Base-by-base conservation (phyloP, 2,797 vertebrate species). In the Xenentodon cancila region DNA sequence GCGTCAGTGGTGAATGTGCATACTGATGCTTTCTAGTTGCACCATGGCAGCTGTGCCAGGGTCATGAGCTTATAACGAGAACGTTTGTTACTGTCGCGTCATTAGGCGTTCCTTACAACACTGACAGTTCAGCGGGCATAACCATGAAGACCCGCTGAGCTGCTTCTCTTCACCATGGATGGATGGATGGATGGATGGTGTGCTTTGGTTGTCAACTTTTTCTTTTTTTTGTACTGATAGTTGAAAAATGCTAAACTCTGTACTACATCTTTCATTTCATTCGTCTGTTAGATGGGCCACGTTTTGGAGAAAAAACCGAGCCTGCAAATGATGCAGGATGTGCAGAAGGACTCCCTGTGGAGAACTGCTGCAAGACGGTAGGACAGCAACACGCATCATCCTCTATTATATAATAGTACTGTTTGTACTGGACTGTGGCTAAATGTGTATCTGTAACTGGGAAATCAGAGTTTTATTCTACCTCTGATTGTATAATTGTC, bases 321-420 rank as follows among this genome's bases (percentile, higher is more conserved):
- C 49, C 79, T 53, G 51, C 43, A 53, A 56, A 81, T 15, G 56
- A 55, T 47, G 61, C 71, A 19, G 72, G 52, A 20, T 53, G 75
- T 75, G 59, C 74, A 49, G 64, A 76, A 20, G 64, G 20, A 6
- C 68, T 57, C 32, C 53, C 82, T 59, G 68, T 52, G 51, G 73
- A 77, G 61, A 53, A 53, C 49, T 71, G 71, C 52, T 67, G 49
- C 30, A 30, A 30, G 30, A 30, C 30, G 80, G 91, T 92, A 73
- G 86, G 69, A 71, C 20, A 13, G 27, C 27, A 59, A 22, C 25
- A 21, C 17, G 4, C 19, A 34, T 70, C 4, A 51, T 60, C 46
- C 48, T 63, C 50, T 50, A 1, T 72, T 37, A 40, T 53, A 9
- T 64, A 59, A 21, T 17, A 4, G 34, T 3, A 21, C 37, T 49